Evolutionary conservation across 2,113 vertebrate genomes (phyloP).

Genomic region (Megaleporinus macrocephalus): DNA sequence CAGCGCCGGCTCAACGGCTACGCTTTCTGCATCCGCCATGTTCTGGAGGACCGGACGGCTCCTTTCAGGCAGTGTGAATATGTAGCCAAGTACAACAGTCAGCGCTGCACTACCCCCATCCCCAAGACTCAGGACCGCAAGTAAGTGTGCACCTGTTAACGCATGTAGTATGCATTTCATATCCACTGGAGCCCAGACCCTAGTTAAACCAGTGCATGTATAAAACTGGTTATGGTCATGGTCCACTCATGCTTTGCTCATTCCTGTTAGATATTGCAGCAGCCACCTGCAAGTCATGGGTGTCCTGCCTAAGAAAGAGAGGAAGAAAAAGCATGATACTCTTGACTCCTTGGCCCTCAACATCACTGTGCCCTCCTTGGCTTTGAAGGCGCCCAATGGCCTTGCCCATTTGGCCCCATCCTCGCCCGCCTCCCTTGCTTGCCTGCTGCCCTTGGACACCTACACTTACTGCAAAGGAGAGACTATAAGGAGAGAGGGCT

Average conservation of each 20-base stretch:
- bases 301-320: conserved; percentile 93
- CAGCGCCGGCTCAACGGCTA: conserved; percentile 91
- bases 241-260: not conserved
- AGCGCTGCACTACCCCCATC: conserved; percentile 92
- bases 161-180: not conserved
- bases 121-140: conserved; percentile 90
- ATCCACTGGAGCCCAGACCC: not conserved
- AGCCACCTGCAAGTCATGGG: conserved; percentile 92
- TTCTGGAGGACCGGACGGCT: conserved; percentile 90
- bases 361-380: conserved; percentile 84
- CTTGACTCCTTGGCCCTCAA: conserved; percentile 86
- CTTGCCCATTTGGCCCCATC: conserved; percentile 83
- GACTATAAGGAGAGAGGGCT: conserved; percentile 73
- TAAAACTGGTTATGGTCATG: not conserved
- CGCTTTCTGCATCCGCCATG: conserved; percentile 92
- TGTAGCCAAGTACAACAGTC: conserved; percentile 94
- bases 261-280: conserved; percentile 86
- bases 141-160: conserved; percentile 68
- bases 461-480: conserved; percentile 82
- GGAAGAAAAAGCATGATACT: conserved; percentile 91
- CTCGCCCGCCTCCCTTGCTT: conserved; percentile 77
- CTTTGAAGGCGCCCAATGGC: conserved; percentile 87
- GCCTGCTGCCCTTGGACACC: conserved; percentile 83
- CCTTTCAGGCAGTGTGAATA: conserved; percentile 96
- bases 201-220: not conserved